Conservation (phyloP, 1,140 invertebrate species). For the Odontomachus brunneus region DNA sequence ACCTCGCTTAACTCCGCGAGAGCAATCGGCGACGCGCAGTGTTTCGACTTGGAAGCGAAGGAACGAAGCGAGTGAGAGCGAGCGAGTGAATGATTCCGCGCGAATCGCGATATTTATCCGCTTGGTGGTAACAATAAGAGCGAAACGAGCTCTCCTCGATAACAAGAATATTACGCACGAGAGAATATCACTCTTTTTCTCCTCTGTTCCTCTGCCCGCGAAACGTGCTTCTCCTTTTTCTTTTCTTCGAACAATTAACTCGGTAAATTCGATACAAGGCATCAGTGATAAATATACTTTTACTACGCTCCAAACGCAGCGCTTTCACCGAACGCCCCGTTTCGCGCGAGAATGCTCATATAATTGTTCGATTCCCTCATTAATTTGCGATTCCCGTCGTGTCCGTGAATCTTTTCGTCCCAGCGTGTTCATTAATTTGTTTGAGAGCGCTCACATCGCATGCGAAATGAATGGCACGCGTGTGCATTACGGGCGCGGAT, state of each 20-base stretch:
- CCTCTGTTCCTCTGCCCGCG: not conserved
- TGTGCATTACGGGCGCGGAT: too few species aligned
- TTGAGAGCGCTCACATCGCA: too few species aligned
- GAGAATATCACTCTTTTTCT: not conserved
- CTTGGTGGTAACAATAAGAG: conserved; percentile 8
- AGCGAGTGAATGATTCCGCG: not conserved
- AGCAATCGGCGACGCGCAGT: conserved; percentile 46
- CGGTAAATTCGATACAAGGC: not conserved
- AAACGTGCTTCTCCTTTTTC: not conserved
- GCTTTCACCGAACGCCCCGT: conserved; percentile 31
- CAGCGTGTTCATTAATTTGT: too few species aligned
- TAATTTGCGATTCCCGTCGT: not conserved
- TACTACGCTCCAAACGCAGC: not conserved
- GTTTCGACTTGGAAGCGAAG: not conserved
- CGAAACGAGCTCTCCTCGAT: conserved; percentile 37
- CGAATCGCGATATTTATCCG: conserved; percentile 31
- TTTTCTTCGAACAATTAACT: conserved; percentile 34
- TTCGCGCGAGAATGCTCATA: not conserved
- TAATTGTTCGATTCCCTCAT: not conserved
- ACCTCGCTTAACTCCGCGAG: conserved; percentile 54
- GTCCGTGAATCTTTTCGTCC: not conserved
- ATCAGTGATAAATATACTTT: not conserved
- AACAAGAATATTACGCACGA: conserved; percentile 7
- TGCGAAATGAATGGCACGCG: too few species aligned
- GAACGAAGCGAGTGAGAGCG: not conserved